Evolutionary conservation across 1,140 invertebrate species (phyloP).

Genomic region (Maniola jurtina): DNA sequence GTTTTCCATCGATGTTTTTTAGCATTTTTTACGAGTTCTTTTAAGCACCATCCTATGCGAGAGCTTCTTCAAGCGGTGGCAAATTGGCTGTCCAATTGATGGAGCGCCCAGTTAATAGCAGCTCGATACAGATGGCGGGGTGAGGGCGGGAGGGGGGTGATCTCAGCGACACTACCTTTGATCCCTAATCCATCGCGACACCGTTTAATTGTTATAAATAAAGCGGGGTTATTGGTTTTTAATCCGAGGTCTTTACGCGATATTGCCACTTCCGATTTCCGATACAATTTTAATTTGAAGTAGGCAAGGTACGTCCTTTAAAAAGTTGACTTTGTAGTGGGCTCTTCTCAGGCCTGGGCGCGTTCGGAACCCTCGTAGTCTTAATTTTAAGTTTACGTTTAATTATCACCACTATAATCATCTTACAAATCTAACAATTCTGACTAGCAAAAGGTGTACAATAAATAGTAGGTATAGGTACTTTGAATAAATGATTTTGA

Average conservation of each 20-base stretch:
- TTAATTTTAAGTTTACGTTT: too few relatives aligned
- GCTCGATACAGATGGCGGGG: conserved; percentile 13
- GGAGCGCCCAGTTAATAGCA: conserved; percentile 13
- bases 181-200: conserved; percentile 5
- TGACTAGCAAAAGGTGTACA: too few relatives aligned
- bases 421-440: too few relatives aligned
- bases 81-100: conserved; percentile 20
- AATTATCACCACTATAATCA: too few relatives aligned
- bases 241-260: background rate
- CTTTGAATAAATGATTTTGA: too few relatives aligned
- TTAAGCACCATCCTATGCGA: background rate
- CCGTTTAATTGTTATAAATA: conserved; percentile 10
- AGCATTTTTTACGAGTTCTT: background rate
- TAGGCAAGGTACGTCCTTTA: too few relatives aligned
- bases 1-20: too few relatives aligned
- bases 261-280: background rate
- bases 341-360: too few relatives aligned
- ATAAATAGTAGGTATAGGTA: too few relatives aligned
- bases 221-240: background rate
- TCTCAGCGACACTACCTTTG: conserved; percentile 10
- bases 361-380: too few relatives aligned
- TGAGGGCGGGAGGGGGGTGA: background rate
- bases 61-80: background rate
- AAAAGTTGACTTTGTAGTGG: too few relatives aligned
- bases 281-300: too few relatives aligned